These are phyloP conservation scores for Anableps anableps DNA, from an alignment of 2,797 vertebrate species.

Conservation along the genomic window DNA sequence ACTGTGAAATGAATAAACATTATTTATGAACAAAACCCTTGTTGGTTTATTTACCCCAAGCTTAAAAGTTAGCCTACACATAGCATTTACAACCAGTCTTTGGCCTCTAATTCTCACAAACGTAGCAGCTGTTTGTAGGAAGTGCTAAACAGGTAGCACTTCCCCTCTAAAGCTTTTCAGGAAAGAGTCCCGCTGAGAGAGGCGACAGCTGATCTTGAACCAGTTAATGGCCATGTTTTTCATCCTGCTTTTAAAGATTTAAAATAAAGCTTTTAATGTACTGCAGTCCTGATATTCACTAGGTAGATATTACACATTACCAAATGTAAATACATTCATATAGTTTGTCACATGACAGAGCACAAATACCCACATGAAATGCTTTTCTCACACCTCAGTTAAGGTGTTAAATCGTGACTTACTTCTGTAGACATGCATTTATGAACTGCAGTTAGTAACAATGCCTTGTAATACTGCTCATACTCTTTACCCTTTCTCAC, in stretches of 20 bases:
- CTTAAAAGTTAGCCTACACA: not conserved
- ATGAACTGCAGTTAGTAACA: not conserved
- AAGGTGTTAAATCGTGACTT: not conserved
- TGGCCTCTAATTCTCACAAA: constrained; percentile 50
- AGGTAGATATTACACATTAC: not conserved
- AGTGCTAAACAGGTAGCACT: constrained; percentile 70
- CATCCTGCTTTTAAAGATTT: constrained; percentile 14
- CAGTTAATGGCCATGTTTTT: constrained; percentile 60
- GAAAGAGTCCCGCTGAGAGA: constrained; percentile 70
- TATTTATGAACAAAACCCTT: constrained; percentile 46
- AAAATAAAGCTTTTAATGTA: not conserved
- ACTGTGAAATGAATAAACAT: constrained; percentile 62
- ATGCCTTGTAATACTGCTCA: no score
- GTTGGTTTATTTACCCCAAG: not conserved
- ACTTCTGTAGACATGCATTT: not conserved
- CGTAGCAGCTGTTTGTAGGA: constrained; percentile 57
- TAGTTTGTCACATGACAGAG: not conserved
- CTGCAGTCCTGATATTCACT: not conserved
- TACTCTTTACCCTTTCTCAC: no score
- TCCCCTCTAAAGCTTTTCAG: constrained; percentile 70
- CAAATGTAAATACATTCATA: not conserved
- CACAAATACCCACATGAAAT: not conserved
- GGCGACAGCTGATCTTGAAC: constrained; percentile 56
- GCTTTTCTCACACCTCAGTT: not conserved
- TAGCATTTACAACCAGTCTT: constrained; percentile 1